These are phyloP conservation scores for Monomorium pharaonis DNA, from an alignment of 1,140 invertebrate species.

Conservation along the genomic window DNA sequence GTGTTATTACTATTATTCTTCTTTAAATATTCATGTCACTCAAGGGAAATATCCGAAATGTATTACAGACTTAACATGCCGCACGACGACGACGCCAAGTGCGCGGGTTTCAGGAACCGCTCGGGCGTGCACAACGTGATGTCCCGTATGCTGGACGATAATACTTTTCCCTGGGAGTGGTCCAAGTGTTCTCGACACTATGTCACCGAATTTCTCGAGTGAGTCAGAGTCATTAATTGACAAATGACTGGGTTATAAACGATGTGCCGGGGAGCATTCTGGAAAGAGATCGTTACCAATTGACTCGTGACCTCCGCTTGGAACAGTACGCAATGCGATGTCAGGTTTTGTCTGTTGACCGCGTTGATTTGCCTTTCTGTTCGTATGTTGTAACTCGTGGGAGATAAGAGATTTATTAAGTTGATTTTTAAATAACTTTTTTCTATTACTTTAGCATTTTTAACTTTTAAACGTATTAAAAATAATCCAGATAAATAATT, in stretches of 20 bases:
- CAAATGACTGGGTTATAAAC: conserved; percentile 21
- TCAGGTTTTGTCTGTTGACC: conserved; percentile 6
- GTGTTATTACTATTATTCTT: background rate
- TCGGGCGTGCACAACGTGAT: conserved; percentile 89
- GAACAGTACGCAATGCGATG: background rate
- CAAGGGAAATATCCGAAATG: background rate
- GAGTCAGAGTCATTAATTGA: conserved; percentile 83
- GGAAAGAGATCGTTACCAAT: conserved; percentile 44
- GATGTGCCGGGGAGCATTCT: conserved; percentile 23
- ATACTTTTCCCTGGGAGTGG: conserved; percentile 96
- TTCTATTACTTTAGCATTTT: background rate
- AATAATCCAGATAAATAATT: background rate
- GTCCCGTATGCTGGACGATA: conserved; percentile 92
- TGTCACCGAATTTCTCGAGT: conserved; percentile 96
- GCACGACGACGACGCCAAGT: conserved; percentile 94
- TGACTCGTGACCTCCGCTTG: conserved; percentile 27
- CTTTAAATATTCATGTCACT: background rate
- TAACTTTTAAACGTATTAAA: background rate
- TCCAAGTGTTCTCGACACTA: conserved; percentile 94
- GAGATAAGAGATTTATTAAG: background rate
- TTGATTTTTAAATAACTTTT: background rate
- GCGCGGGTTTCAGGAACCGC: conserved; percentile 86
- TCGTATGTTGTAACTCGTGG: background rate
- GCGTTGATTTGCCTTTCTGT: conserved; percentile 38
- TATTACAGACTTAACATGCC: conserved; percentile 93